Conservation (phyloP, 1,140 invertebrate genomes). For the Pseudobourletiella spinata region DNA sequence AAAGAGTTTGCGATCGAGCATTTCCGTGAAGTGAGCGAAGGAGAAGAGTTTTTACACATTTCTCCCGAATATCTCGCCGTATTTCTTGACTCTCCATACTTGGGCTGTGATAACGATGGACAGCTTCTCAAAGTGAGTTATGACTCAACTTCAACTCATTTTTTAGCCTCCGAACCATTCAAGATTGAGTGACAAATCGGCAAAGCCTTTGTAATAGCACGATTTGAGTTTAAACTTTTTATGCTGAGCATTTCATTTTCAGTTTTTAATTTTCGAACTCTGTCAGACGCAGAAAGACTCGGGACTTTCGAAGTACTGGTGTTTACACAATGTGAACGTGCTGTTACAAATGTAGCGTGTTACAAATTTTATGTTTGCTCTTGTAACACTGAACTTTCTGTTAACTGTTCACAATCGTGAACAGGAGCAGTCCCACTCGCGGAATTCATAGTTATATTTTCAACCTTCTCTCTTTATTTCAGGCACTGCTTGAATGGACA, state of each 20-base stretch:
- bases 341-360: too few relatives aligned
- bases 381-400: too few relatives aligned
- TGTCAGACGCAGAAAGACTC: too few relatives aligned
- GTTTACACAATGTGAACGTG: too few relatives aligned
- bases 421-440: too few relatives aligned
- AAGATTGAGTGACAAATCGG: too few relatives aligned
- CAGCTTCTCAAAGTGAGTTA: conserved; percentile 36
- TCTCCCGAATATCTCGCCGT: conserved; percentile 43
- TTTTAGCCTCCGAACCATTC: too few relatives aligned
- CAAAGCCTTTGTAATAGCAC: too few relatives aligned
- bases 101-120: conserved; percentile 37
- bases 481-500: conserved; percentile 34
- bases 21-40: conserved; percentile 47
- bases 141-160: not conserved
- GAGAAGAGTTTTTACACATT: conserved; percentile 49
- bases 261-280: too few relatives aligned
- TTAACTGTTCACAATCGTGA: not conserved
- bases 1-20: conserved; percentile 48
- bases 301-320: too few relatives aligned
- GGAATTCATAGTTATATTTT: not conserved
- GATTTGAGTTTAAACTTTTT: not conserved
- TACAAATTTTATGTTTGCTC: too few relatives aligned
- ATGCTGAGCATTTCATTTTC: too few relatives aligned
- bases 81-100: conserved; percentile 36
- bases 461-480: not conserved